These are phyloP conservation scores for Mesochorus sp. DNA, from an alignment of 2,888 invertebrate genomes.

Conservation along the genomic window DNA sequence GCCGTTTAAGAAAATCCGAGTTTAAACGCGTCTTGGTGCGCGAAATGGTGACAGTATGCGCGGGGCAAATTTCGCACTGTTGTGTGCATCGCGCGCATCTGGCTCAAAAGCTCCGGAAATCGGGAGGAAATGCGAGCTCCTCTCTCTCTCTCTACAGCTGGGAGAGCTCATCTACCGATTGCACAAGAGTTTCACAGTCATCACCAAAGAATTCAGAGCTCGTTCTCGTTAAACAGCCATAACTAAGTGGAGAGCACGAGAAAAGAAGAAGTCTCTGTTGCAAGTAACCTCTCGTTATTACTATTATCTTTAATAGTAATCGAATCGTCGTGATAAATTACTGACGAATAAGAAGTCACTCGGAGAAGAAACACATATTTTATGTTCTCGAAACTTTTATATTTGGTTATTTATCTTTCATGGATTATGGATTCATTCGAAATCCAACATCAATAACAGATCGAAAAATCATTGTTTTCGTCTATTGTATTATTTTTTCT, in stretches of 20 bases:
- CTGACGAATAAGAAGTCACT: not conserved
- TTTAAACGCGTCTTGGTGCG: constrained; percentile 5
- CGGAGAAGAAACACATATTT: no score
- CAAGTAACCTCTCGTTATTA: constrained; percentile 28
- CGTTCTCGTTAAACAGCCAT: constrained; percentile 56
- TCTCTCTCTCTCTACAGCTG: constrained; percentile 29
- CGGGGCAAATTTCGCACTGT: constrained; percentile 2
- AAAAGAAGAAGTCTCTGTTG: not conserved
- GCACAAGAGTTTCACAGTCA: constrained; percentile 64
- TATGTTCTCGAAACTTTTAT: not conserved
- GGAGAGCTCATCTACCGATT: constrained; percentile 20
- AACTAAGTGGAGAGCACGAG: constrained; percentile 19
- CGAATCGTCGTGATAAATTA: constrained; percentile 18
- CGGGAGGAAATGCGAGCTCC: constrained; percentile 40
- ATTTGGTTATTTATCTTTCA: not conserved
- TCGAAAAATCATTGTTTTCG: no score
- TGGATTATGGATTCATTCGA: not conserved
- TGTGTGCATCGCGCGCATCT: constrained; percentile 43
- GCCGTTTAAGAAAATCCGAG: constrained; percentile 44
- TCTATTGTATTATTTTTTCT: no score
- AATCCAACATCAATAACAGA: no score
- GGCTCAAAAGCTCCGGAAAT: constrained; percentile 59
- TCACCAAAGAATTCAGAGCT: constrained; percentile 70
- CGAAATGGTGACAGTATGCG: constrained; percentile 26
- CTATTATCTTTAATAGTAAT: constrained; percentile 22